Base-by-base conservation (phyloP, 2,113 vertebrate genomes). In the Pardalotus punctatus region DNA sequence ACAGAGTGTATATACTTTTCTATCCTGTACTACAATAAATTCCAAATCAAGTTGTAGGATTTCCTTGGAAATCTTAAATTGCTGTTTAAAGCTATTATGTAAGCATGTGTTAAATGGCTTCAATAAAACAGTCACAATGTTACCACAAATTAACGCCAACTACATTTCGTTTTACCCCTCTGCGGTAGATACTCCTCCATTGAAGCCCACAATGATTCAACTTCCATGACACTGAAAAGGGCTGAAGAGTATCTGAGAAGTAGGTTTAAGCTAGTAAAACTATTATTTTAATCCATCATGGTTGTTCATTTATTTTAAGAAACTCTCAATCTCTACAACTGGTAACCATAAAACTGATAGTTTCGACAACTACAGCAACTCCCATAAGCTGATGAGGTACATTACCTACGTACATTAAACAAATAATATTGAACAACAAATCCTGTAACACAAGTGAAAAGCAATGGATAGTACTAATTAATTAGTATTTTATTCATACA, bases 51-150 rank as follows among this genome's bases (percentile, higher is more conserved):
- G 48, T 31, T 69, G 84, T 25, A 87, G 56, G 43, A 85, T 82
- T 91, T 72, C 54, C 62, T 80, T 8, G 8, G 79, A 94, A 96
- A 94, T 89, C 78, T 85, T 82, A 97, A 96, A 84, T 87, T 95
- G 53, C 87, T 61, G 71, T 90, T 95, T 93, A 93, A 95, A 93
- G 90, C 76, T 57, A 43, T 90, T 83, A 92, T 62, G 67, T 90
- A 96, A 94, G 71, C 54, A 62, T 31, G 77, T 36, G 64, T 38
- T 77, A 88, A 96, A 77, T 10, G 17, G 42, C 56, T 93, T 77
- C 76, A 82, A 45, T 64, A 54, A 86, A 92, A 81, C 28, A 91
- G 74, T 77, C 70, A 72, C 8, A 27, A 80, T 42, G 62, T 70
- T 90, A 70, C 42, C 88, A 91, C 35, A 85, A 91, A 93, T 80